phyloP scores from a whole-genome alignment of 2,888 invertebrate genomes.

The Mythimna ferrago region DNA sequence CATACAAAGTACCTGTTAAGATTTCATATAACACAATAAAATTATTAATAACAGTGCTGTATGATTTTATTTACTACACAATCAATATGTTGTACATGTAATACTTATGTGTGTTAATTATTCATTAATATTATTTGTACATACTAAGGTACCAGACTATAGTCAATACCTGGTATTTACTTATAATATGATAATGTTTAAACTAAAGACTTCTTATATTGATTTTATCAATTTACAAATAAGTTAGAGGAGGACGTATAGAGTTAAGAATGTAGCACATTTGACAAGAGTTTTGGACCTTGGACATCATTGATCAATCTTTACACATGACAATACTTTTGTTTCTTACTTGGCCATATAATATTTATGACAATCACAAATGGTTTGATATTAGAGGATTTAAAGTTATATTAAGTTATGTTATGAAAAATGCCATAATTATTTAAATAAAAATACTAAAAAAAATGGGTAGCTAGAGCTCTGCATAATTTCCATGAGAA shows the following conservation, averaged over 20 bases:
- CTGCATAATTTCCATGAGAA: not conserved
- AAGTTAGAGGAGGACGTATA: not conserved
- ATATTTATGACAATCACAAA: not conserved
- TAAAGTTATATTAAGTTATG: too few relatives aligned
- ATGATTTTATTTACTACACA: constrained; percentile 47
- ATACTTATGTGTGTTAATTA: constrained; percentile 26
- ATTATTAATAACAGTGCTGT: constrained; percentile 44
- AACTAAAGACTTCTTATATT: constrained; percentile 4
- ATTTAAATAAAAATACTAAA: too few relatives aligned
- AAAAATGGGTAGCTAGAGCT: too few relatives aligned
- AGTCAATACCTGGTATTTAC: constrained; percentile 29
- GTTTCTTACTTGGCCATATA: not conserved
- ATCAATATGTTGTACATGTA: constrained; percentile 18
- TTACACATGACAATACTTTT: not conserved
- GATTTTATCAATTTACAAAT: constrained; percentile 8
- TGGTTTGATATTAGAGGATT: not conserved
- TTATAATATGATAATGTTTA: constrained; percentile 1
- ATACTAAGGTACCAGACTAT: constrained; percentile 2
- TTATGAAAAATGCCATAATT: too few relatives aligned
- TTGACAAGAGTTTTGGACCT: not conserved
- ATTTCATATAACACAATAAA: constrained; percentile 24
- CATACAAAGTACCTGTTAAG: constrained; percentile 15
- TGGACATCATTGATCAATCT: not conserved
- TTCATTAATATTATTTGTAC: constrained; percentile 43
- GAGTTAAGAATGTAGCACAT: not conserved